phyloP scores from a whole-genome alignment of 2,797 vertebrate species.

The Pantherophis alleghaniensis region DNA sequence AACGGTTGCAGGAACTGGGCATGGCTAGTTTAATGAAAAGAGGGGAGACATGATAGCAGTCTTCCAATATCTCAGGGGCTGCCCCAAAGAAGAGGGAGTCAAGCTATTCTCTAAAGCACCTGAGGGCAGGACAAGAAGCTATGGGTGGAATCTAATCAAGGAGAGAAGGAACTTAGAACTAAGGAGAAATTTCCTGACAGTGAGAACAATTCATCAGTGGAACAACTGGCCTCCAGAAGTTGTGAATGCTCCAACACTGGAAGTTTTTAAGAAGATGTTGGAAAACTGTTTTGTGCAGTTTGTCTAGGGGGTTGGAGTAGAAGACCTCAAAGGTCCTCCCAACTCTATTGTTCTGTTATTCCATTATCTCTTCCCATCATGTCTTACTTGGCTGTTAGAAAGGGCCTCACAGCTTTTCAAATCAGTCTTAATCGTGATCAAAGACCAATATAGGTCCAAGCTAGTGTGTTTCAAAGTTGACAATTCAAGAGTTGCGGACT shows the following conservation, averaged over 20 bases:
- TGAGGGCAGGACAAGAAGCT: neutral
- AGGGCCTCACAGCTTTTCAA: neutral
- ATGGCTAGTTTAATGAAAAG: too few species aligned
- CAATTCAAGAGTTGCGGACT: neutral
- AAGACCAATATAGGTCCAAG: neutral
- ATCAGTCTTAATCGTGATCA: neutral
- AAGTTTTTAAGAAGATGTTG: neutral
- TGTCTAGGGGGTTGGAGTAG: neutral
- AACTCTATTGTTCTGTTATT: neutral
- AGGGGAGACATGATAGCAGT: too few species aligned
- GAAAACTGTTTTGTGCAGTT: neutral
- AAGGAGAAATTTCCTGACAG: neutral
- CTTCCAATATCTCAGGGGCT: too few species aligned
- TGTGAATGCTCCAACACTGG: neutral
- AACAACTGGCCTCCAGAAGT: neutral
- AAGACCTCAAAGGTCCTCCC: neutral
- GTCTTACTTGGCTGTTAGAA: neutral
- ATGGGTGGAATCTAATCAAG: neutral
- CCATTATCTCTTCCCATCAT: neutral
- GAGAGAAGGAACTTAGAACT: neutral
- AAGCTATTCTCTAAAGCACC: neutral
- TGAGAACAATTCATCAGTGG: neutral
- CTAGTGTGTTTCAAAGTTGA: neutral
- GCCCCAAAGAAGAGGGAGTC: neutral
- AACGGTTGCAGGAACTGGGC: too few species aligned